Base-by-base conservation (phyloP, 1,140 invertebrate species). In the Cotesia vestalis region DNA sequence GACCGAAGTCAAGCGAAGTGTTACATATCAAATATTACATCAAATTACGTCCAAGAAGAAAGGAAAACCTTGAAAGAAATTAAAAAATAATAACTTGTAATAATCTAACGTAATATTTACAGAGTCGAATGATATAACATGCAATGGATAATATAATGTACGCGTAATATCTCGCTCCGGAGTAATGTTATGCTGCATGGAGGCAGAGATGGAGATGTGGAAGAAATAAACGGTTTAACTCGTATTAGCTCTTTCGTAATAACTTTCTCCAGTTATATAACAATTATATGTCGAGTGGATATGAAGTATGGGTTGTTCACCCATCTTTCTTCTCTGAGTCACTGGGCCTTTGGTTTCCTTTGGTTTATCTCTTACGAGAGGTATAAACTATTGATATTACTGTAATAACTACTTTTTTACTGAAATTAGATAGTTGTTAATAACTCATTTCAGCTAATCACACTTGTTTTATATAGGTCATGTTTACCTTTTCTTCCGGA, bases 241-340 rank as follows among this genome's bases (percentile, higher is more conserved):
- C 64, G 77, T 78, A 70, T 78, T 36, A 59, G 77, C 63, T 76
- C 73, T 85, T 84, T 79, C 78, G 81, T 78, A 84, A 85, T 55
- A 81, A 74, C 84, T 85, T 85, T 85, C 84, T 83, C 84, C 78
- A 57, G 71, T 85, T 85, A 81, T 72, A 77, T 77, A 84, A 83
- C 62, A 2, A 66, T 27, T 27, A 63, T 63, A 14, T 46, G 4
- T 60, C 11, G 27, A 27, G 27, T 27, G 27, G 27, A 27, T 27
- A 27, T 27, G 0, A 61, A 36, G 62, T 53, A 59, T 76, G 73
- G 80, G 82, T 83, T 82, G 74, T 81, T 83, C 80, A 81, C 80
- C 80, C 78, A 82, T 83, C 83, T 83, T 82, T 82, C 51, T 66
- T 38, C 36, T 59, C n/a, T 66, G 53, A 71, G 63, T 67, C 63